These are phyloP conservation scores for Oophaga pumilio DNA, from an alignment of 2,113 vertebrate species.

Conservation along the genomic window DNA sequence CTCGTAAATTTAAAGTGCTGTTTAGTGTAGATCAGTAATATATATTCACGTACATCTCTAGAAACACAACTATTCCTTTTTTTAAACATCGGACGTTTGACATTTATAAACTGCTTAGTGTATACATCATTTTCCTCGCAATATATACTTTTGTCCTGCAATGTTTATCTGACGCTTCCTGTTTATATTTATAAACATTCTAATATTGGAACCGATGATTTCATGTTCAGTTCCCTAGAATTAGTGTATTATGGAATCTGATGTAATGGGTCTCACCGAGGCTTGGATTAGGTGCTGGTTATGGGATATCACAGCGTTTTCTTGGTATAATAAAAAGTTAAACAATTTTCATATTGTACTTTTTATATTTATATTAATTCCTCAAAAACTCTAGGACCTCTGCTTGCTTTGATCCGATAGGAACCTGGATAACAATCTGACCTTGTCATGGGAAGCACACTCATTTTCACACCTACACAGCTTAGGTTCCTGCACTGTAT, in stretches of 20 bases:
- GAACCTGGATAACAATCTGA: too few relatives aligned
- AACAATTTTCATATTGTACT: too few relatives aligned
- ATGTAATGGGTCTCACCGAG: background rate
- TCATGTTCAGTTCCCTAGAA: background rate
- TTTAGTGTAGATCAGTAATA: background rate
- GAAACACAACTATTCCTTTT: background rate
- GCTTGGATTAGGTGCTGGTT: background rate
- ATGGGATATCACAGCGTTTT: too few relatives aligned
- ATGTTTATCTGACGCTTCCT: conserved; percentile 4
- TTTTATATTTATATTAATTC: too few relatives aligned
- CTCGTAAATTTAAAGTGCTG: background rate
- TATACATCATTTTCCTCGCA: background rate
- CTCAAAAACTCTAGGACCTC: too few relatives aligned
- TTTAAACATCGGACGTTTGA: background rate
- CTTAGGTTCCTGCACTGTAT: too few relatives aligned
- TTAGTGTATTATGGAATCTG: background rate
- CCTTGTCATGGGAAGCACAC: too few relatives aligned
- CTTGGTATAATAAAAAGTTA: too few relatives aligned
- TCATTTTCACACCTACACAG: too few relatives aligned
- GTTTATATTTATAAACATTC: background rate
- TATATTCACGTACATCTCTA: background rate
- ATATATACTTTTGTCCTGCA: background rate
- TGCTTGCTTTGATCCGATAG: too few relatives aligned
- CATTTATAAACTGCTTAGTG: background rate
- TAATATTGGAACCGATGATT: background rate